Evolutionary conservation across 2,797 vertebrate genomes (phyloP), one percentile per base, ranked within the genome.

Genomic region (Lateolabrax maculatus): DNA sequence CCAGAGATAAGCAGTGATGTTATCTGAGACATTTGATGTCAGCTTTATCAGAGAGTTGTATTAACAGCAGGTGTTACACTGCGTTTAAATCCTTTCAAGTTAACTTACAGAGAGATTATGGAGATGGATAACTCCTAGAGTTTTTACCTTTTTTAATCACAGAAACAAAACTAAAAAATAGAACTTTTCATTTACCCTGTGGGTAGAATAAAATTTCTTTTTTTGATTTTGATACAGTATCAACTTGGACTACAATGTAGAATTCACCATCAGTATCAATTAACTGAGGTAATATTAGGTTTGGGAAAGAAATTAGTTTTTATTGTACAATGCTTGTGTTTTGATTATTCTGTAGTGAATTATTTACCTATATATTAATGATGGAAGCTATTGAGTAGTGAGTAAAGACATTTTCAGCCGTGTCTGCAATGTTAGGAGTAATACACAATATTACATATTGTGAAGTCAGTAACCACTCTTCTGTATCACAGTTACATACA

Each of bases 1-100:
- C 46, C 71, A 63, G 64, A 70, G 84, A 89, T 85, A 90, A 90
- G 86, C 80, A 27, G 53, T 16, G 84, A 89, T 88, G 70, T 78
- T 91, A 93, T 93, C 93, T 5, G 41, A 90, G 75, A 85, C 82
- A 83, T 91, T 89, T 90, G 77, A 89, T 91, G 89, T 84, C 78
- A 79, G 85, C 67, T 87, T 91, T 84, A 90, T 91, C 87, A 16
- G 81, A 36, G 53, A 69, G 77, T 67, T 62, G 56, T 79, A 83
- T 85, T 90, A 92, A 83, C 89, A 85, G 89, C 90, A 88, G 90
- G 90, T 91, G 86, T 81, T 83, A 79, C 23, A n/a, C 84, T 71
- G 61, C 3, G 5, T 87, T 91, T 63, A 88, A 87, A 91, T 85
- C 86, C 84, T 90, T 90, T 93, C 79, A 90, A 88, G 84, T 88